Base-by-base conservation (phyloP, 2,797 vertebrate species). In the Catharus ustulatus region DNA sequence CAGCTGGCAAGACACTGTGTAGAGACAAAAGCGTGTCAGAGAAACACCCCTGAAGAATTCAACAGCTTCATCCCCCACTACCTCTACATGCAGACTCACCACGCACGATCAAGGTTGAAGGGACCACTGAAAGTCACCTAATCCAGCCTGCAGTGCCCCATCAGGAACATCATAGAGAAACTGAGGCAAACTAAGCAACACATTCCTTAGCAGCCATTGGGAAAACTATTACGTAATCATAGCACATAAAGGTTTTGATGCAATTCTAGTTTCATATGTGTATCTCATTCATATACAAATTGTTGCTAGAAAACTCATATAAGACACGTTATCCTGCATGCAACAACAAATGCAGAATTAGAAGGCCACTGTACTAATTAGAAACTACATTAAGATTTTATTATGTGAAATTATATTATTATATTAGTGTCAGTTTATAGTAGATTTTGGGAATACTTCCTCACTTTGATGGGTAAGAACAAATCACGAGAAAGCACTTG, bases 301-400 rank as follows among this genome's bases (percentile, higher is more conserved):
- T 11, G 5, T 46, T 48, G 27, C 19, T 58, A 51, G 24, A 90
- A 58, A 1, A 62, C 6, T 51, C 24, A 18, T 6, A 22, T 23
- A 61, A 1, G 0, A 73, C 5, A 0, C 7, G 10, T 32, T 46
- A 89, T 9, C 32, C 46, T 68, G 26, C 13, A 49, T 3, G 11
- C 17, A 40, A n/a, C 6, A 23, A 77, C 4, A 61, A 57, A 74
- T 5, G 8, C 15, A 63, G 24, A 76, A 54, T 59, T 63, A 73
- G 38, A 90, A 62, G 15, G 4, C n/a, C 4, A 15, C 10, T 59
- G 30, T 42, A 45, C 23, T 66, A 66, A 90, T 40, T 22, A 82
- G 46, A 87, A 89, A 51, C 5, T 10, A 36, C 27, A 80, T 45
- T 48, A 78, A 30, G 75, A 34, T 29, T 38, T 26, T 45, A 43